Conservation (phyloP, 2,113 vertebrate species). For the Pomatostomus ruficeps region DNA sequence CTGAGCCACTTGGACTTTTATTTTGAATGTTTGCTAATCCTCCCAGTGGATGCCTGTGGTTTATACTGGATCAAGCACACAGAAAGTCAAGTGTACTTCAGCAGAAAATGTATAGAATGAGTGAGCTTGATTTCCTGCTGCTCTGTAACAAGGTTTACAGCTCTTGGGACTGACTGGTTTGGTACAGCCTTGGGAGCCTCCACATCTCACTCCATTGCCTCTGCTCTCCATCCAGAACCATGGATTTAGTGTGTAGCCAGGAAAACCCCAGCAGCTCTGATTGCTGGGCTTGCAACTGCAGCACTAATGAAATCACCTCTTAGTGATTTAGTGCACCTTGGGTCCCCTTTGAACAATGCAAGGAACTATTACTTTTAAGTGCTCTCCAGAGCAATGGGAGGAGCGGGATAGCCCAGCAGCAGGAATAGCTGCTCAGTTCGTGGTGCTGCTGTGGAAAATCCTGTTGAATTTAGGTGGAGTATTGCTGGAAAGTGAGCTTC, state of each 20-base stretch:
- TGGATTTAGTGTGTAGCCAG: background rate
- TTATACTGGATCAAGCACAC: background rate
- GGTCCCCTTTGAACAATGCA: background rate
- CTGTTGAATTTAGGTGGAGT: background rate
- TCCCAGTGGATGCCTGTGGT: conserved; percentile 34
- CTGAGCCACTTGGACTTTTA: background rate
- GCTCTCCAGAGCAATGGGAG: background rate
- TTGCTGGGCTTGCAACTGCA: background rate
- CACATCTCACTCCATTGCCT: background rate
- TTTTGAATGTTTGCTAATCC: conserved; percentile 21
- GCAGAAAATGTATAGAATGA: background rate
- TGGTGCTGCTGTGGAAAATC: background rate
- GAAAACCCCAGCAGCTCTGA: background rate
- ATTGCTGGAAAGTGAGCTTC: background rate
- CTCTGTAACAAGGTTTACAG: background rate
- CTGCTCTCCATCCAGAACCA: background rate
- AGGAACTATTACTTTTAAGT: background rate
- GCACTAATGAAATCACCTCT: background rate
- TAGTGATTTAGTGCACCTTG: background rate
- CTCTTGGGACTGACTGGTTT: rapidly evolving
- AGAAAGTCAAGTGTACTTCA: conserved; percentile 3
- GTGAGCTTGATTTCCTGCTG: background rate
- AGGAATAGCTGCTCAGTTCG: background rate
- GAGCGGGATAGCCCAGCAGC: background rate
- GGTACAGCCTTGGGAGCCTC: background rate